Evolutionary conservation across 1,140 invertebrate species (phyloP).

Genomic region (Hylaeus volcanicus): DNA sequence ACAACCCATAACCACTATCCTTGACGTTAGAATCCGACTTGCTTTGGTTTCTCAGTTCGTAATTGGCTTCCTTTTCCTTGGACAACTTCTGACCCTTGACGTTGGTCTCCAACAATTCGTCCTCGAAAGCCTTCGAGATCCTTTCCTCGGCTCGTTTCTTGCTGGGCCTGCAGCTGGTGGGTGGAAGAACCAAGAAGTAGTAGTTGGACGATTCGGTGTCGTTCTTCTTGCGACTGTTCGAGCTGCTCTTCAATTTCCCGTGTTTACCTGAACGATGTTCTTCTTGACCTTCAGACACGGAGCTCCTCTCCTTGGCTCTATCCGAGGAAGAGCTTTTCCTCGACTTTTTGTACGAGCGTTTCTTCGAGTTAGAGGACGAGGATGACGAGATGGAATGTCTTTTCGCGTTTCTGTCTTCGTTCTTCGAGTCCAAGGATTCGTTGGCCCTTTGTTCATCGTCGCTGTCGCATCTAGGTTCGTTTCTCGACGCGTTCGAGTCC

Average conservation of each 20-base stretch:
- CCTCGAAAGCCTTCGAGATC: constrained; percentile 61
- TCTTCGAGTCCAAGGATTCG: constrained; percentile 10
- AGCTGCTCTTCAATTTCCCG: constrained; percentile 39
- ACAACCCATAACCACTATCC: constrained; percentile 36
- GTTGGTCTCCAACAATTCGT: background rate
- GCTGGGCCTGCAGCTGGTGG: constrained; percentile 70
- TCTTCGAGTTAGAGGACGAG: constrained; percentile 4
- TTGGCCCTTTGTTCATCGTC: background rate
- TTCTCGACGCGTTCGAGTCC: constrained; percentile 60
- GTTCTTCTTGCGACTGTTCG: constrained; percentile 29
- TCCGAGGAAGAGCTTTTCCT: constrained; percentile 40
- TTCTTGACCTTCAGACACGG: background rate
- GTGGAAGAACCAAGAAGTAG: constrained; percentile 28
- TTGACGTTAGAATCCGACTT: constrained; percentile 31
- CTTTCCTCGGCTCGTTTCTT: constrained; percentile 75
- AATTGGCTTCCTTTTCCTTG: constrained; percentile 32
- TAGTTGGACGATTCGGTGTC: background rate
- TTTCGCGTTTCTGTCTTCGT: constrained; percentile 40
- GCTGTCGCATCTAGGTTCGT: constrained; percentile 7
- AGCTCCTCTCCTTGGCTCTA: constrained; percentile 2
- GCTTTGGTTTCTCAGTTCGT: constrained; percentile 50
- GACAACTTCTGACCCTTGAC: constrained; percentile 5
- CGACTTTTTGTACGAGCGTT: constrained; percentile 8
- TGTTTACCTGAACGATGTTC: constrained; percentile 11
- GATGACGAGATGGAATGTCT: background rate